Evolutionary conservation across 1,140 invertebrate genomes (phyloP).

Genomic region (silkworm (Bombyx mori)): DNA sequence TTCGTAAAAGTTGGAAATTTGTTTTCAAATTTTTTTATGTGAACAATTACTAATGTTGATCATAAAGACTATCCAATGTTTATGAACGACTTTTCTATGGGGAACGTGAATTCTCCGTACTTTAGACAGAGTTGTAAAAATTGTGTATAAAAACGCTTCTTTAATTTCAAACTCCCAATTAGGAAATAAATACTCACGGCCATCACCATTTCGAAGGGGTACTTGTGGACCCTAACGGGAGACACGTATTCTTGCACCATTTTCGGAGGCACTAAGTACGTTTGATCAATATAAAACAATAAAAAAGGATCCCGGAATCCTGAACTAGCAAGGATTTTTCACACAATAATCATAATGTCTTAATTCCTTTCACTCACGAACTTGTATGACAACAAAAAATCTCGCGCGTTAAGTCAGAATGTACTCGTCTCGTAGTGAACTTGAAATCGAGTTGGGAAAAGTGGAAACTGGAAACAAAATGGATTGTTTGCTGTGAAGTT

Average conservation of each 20-base stretch:
- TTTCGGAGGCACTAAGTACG: slow-evolving; percentile 33
- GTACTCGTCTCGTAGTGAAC: slow-evolving; percentile 23
- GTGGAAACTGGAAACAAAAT: slow-evolving; percentile 26
- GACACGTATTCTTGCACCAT: slow-evolving; percentile 99
- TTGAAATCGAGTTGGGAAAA: slow-evolving; percentile 19
- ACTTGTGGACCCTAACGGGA: slow-evolving; percentile 95
- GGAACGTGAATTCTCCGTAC: too few relatives aligned
- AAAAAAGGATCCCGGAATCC: slow-evolving; percentile 33
- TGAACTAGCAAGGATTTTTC: slow-evolving; percentile 24
- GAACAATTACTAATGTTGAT: too few relatives aligned
- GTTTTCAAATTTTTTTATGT: too few relatives aligned
- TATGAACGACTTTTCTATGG: too few relatives aligned
- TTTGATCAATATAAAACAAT: slow-evolving; percentile 29
- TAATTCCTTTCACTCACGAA: slow-evolving; percentile 42
- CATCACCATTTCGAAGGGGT: slow-evolving; percentile 97
- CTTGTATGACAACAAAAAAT: slow-evolving; percentile 39
- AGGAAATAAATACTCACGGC: slow-evolving; percentile 79
- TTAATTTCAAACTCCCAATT: too few relatives aligned
- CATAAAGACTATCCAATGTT: too few relatives aligned
- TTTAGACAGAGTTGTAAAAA: too few relatives aligned
- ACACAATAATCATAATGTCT: slow-evolving; percentile 49
- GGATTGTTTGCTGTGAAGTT: slow-evolving; percentile 42
- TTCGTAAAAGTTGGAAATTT: too few relatives aligned
- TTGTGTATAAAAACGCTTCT: too few relatives aligned
- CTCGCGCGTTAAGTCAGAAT: slow-evolving; percentile 36